phyloP scores from a whole-genome alignment of 2,113 vertebrate species.

The Daboia siamensis region DNA sequence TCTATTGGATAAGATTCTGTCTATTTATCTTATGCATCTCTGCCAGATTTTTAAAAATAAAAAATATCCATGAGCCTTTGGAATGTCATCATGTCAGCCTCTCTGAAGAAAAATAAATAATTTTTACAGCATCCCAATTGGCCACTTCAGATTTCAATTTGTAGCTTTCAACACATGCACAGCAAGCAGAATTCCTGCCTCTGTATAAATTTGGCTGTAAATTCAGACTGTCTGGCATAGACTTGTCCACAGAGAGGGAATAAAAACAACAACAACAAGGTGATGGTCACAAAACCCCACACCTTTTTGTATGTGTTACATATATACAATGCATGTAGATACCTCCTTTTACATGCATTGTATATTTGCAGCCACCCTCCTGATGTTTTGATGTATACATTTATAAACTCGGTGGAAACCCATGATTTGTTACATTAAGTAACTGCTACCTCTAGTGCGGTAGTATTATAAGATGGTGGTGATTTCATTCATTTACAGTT shows the following conservation, averaged over 20 bases:
- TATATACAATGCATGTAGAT: neutral
- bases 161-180: neutral
- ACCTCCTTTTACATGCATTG: no score
- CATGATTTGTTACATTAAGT: neutral
- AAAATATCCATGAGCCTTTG: neutral
- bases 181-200: neutral
- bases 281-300: neutral
- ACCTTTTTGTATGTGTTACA: neutral
- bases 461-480: neutral
- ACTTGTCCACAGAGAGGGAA: neutral
- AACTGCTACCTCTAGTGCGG: neutral
- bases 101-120: neutral
- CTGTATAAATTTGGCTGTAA: neutral
- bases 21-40: neutral
- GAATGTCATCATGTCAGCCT: no score
- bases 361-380: neutral
- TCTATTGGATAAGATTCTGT: neutral
- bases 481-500: neutral
- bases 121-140: neutral
- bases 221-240: neutral
- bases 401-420: neutral
- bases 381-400: neutral
- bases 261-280: neutral
- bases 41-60: neutral
- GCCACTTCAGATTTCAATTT: no score